Evolutionary conservation across 2,113 vertebrate species (phyloP).

Genomic region (Grammomys surdaster): DNA sequence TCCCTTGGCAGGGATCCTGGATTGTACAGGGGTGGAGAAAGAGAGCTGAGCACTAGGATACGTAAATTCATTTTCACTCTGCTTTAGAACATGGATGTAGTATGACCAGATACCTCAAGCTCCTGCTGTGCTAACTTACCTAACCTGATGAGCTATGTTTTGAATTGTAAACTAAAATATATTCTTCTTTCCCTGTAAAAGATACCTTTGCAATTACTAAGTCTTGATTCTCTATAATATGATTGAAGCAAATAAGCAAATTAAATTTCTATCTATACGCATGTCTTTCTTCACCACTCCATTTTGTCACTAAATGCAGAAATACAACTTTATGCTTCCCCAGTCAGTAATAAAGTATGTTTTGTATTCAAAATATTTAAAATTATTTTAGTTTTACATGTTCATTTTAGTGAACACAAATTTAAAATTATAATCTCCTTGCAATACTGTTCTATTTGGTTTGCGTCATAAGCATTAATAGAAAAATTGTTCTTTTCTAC

Average conservation of each 20-base stretch:
- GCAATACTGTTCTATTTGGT: not conserved
- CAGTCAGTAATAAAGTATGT: not conserved
- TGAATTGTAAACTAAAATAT: not conserved
- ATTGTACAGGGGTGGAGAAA: too few species aligned
- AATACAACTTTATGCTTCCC: not conserved
- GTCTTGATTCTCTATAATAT: not conserved
- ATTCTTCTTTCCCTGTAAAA: too few species aligned
- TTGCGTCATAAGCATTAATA: not conserved
- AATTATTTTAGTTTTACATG: not conserved
- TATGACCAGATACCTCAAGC: not conserved
- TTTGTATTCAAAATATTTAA: not conserved
- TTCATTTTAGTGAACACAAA: not conserved
- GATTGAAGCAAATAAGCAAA: not conserved
- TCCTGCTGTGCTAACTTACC: not conserved
- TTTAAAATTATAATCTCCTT: not conserved
- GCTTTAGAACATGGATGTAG: not conserved
- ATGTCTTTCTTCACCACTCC: not conserved
- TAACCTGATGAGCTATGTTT: not conserved
- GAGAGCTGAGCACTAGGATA: not conserved
- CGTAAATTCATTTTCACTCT: not conserved
- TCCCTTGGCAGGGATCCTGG: not conserved
- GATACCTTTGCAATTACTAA: not conserved
- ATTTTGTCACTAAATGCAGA: not conserved
- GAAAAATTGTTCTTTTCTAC: not conserved
- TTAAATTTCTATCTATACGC: not conserved